phyloP scores from a whole-genome alignment of 2,888 invertebrate genomes.

The Nymphalis c-album region DNA sequence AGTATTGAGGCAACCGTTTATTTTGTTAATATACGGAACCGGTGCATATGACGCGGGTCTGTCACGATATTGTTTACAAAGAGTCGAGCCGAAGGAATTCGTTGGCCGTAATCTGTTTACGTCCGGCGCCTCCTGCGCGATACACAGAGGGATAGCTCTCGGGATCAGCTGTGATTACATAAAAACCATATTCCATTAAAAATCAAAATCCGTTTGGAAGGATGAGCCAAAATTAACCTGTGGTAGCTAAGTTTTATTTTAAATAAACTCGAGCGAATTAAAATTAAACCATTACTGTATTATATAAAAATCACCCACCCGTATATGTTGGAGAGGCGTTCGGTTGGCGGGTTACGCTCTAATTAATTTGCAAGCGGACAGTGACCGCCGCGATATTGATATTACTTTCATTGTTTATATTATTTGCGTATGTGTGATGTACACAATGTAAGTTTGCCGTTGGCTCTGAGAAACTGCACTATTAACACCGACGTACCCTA shows the following conservation, averaged over 20 bases:
- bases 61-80: not conserved
- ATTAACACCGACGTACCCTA: too few species aligned
- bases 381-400: constrained; percentile 11
- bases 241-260: too few species aligned
- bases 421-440: not conserved
- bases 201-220: too few species aligned
- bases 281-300: not conserved
- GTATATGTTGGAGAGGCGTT: constrained; percentile 15
- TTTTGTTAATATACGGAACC: not conserved
- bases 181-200: not conserved
- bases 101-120: not conserved
- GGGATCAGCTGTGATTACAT: not conserved
- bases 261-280: not conserved
- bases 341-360: constrained; percentile 29
- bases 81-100: not conserved
- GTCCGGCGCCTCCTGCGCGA: constrained; percentile 2
- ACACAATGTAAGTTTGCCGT: too few species aligned
- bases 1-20: too few species aligned
- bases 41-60: not conserved
- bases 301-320: constrained; percentile 12
- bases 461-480: too few species aligned
- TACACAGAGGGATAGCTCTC: constrained; percentile 9
- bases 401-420: constrained; percentile 18
- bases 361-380: constrained; percentile 14
- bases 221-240: not conserved